Percentiles rank a stretch among this genome's conserved stretches.
Conservation (phyloP, 2,888 invertebrate genomes). For the Lucinisca nassula region DNA sequence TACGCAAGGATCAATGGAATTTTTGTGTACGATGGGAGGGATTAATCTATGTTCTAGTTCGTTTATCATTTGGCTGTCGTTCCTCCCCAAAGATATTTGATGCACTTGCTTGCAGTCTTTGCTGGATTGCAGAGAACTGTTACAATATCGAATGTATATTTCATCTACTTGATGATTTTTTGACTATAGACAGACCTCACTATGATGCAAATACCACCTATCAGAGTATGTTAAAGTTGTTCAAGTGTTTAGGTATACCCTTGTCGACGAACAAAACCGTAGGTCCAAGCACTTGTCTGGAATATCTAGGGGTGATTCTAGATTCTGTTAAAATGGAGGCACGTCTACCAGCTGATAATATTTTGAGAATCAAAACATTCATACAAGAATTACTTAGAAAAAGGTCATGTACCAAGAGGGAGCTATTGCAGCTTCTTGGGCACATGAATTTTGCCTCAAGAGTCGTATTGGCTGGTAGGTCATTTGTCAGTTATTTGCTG, state of each 20-base stretch:
- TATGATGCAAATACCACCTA: slow-evolving; percentile 41
- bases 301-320: slow-evolving; percentile 50
- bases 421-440: too few species aligned
- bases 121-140: slow-evolving; percentile 55
- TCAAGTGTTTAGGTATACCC: slow-evolving; percentile 51
- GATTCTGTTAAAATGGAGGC: slow-evolving; percentile 36
- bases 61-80: slow-evolving; percentile 55
- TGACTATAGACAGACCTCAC: slow-evolving; percentile 32
- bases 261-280: slow-evolving; percentile 46
- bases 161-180: slow-evolving; percentile 60
- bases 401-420: not conserved
- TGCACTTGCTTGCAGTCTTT: slow-evolving; percentile 36
- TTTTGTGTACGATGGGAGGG: slow-evolving; percentile 53
- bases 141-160: slow-evolving; percentile 43
- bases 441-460: too few species aligned
- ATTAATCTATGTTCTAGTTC: slow-evolving; percentile 41
- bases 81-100: slow-evolving; percentile 58
- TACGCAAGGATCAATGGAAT: slow-evolving; percentile 40
- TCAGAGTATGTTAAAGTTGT: slow-evolving; percentile 41
- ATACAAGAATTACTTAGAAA: too few species aligned
- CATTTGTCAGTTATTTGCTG: too few species aligned
- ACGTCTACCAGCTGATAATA: not conserved
- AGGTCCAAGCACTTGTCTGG: slow-evolving; percentile 44
- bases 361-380: too few species aligned
- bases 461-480: too few species aligned